Conservation (phyloP, 2,113 vertebrate genomes). For the Poicephalus meyeri region DNA sequence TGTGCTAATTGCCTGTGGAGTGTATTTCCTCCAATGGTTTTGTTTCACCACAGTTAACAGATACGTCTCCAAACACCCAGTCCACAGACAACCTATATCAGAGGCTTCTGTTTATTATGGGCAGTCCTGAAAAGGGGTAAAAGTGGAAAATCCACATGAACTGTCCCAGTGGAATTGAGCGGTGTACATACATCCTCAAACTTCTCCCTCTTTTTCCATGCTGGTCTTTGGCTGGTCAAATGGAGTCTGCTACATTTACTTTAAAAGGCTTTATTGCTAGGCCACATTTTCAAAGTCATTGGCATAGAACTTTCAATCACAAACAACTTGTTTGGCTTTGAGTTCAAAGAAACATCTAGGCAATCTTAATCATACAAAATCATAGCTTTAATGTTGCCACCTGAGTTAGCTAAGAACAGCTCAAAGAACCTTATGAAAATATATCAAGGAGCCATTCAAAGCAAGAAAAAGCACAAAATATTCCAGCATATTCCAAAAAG, state of each 20-base stretch:
- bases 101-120: not conserved
- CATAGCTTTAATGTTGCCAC: not conserved
- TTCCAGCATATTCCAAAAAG: not conserved
- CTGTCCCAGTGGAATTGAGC: not conserved
- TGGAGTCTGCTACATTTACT: not conserved
- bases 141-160: not conserved
- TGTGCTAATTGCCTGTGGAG: not conserved
- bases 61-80: not conserved
- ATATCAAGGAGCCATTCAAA: not conserved
- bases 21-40: not conserved
- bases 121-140: not conserved
- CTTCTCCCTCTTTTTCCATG: not conserved
- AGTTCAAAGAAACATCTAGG: not conserved
- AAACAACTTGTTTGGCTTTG: not conserved
- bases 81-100: not conserved
- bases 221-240: not conserved
- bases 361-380: not conserved
- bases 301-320: not conserved
- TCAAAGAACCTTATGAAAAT: not conserved
- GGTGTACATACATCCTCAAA: not conserved
- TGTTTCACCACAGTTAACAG: not conserved
- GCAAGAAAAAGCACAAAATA: not conserved
- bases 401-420: not conserved
- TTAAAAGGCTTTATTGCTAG: not conserved
- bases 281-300: not conserved